phyloP scores from a whole-genome alignment of 2,888 invertebrate species.

The Drosophila hawaiiensis region DNA sequence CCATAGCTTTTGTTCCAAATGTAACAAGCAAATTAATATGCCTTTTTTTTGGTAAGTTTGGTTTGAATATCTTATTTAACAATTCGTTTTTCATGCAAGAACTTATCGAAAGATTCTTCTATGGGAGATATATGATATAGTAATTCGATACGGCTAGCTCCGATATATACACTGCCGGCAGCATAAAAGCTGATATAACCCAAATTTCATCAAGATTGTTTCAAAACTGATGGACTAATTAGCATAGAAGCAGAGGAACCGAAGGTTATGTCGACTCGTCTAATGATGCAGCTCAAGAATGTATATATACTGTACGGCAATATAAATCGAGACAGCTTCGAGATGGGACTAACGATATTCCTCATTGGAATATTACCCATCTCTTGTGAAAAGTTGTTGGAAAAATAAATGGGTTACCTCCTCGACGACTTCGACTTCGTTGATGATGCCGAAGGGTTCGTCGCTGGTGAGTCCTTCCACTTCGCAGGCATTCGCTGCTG shows the following conservation, averaged over 20 bases:
- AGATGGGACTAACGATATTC: background rate
- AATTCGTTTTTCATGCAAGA: background rate
- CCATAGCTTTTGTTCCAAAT: background rate
- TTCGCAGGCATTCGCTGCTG: constrained; percentile 65
- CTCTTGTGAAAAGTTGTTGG: background rate
- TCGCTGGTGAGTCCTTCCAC: constrained; percentile 61
- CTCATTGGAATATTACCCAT: background rate
- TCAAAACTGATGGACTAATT: background rate
- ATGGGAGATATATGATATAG: background rate
- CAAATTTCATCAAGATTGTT: background rate
- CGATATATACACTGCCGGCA: background rate
- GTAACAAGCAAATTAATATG: background rate
- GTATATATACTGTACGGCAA: background rate
- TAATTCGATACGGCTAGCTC: background rate
- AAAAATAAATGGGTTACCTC: constrained; percentile 69
- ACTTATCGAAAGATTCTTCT: background rate
- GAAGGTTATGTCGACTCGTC: background rate
- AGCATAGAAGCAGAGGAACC: background rate
- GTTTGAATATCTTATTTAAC: background rate
- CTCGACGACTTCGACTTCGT: constrained; percentile 74
- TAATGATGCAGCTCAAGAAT: background rate
- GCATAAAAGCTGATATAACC: background rate
- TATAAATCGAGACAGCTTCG: background rate
- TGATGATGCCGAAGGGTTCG: constrained; percentile 65
- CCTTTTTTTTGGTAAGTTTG: background rate